These are phyloP conservation scores for Pelmatolapia mariae DNA, from an alignment of 2,113 vertebrate genomes.

Conservation along the genomic window DNA sequence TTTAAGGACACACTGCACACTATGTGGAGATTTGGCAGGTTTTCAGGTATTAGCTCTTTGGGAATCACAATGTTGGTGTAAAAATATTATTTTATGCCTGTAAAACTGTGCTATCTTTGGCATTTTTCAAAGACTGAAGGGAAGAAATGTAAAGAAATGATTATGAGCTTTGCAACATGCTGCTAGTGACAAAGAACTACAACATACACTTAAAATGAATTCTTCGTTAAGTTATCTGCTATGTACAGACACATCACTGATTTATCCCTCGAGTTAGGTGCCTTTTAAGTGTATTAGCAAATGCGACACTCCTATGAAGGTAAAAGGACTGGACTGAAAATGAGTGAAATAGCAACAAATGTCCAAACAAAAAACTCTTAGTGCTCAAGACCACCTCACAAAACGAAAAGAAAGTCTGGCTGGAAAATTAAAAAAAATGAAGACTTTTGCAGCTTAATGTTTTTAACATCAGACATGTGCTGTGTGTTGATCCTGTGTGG, in stretches of 20 bases:
- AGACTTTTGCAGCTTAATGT: background rate
- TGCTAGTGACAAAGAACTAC: background rate
- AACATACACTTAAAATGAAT: background rate
- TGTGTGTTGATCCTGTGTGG: background rate
- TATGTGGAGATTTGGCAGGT: background rate
- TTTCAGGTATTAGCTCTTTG: background rate
- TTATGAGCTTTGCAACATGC: background rate
- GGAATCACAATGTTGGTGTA: background rate
- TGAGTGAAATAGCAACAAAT: background rate
- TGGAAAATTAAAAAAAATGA: background rate
- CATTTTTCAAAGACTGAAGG: background rate
- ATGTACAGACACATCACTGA: background rate
- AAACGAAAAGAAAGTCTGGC: background rate
- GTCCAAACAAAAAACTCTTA: background rate
- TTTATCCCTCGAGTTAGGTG: background rate
- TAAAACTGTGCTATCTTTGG: background rate
- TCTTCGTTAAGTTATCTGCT: background rate
- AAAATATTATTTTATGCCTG: background rate
- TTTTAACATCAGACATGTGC: background rate
- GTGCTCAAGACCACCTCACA: background rate
- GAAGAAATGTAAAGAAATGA: background rate
- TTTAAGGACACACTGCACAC: background rate
- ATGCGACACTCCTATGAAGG: background rate
- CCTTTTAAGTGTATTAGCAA: background rate
- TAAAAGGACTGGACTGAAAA: background rate